Percentiles rank a stretch among this genome's conserved stretches.
Evolutionary conservation across 2,113 vertebrate genomes (phyloP).

Genomic region (Connochaetes taurinus): DNA sequence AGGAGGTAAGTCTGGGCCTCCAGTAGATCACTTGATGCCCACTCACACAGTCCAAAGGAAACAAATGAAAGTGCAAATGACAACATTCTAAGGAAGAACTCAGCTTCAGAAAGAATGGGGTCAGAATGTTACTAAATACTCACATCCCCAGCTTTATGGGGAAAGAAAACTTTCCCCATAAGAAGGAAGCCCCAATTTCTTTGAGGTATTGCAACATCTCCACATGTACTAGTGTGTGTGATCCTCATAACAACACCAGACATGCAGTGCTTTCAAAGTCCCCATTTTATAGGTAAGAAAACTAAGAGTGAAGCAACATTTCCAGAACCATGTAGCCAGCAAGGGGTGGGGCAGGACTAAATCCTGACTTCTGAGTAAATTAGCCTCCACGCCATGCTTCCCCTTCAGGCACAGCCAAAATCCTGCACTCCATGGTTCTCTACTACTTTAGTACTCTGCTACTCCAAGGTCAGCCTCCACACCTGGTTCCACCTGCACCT

Average conservation of each 20-base stretch:
- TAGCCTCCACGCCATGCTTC: neutral
- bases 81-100: neutral
- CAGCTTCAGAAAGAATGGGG: neutral
- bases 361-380: neutral
- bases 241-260: neutral
- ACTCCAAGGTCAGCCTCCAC: neutral
- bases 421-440: neutral
- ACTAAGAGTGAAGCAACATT: neutral
- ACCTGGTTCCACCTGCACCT: neutral
- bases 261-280: neutral
- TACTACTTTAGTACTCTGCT: neutral
- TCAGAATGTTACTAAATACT: neutral
- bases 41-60: neutral
- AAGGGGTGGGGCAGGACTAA: too few species aligned
- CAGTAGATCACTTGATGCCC: neutral
- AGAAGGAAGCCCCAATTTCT: neutral
- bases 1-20: too few species aligned
- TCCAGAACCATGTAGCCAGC: neutral
- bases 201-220: too few species aligned
- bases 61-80: neutral
- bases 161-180: neutral
- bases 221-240: neutral
- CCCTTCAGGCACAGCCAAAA: accelerated
- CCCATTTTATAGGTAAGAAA: neutral
- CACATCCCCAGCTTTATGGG: neutral